Base-by-base conservation (phyloP, 2,113 vertebrate species). In the Bambusicola thoracicus region DNA sequence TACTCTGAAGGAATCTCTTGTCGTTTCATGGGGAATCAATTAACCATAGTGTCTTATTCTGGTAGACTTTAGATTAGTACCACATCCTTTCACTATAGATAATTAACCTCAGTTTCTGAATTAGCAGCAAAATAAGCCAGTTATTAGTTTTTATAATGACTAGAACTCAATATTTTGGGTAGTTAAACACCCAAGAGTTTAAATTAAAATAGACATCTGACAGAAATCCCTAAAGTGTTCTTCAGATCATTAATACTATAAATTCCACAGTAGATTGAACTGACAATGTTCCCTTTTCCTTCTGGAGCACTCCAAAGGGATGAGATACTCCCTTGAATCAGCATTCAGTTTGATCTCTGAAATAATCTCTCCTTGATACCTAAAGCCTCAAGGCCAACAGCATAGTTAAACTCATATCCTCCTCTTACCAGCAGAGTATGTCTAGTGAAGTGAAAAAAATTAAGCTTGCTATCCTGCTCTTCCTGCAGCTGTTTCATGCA, bases 131-230 rank as follows among this genome's bases (percentile, higher is more conserved):
- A 97, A 97, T 97, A 97, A 97, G 96, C 91, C 96, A 96, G 96
- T 98, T 98, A 98, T 98, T 98, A 98, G 97, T 98, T 98, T 97
- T 97, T 93, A 97, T 97, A 98, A 98, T 98, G 97, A 98, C 97
- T 94, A 97, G 97, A 97, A 98, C 97, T 98, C 97, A 97, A 97
- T 98, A 97, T 97, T 98, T 98, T 97, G 97, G 97, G 96, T 97
- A 97, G 97, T 98, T 97, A 98, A 98, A 96, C 95, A 97, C 96
- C 97, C 97, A 94, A 96, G 97, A 98, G 98, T 96, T 98, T 98
- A 98, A 98, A 98, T 98, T 98, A 98, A 98, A 98, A 98, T 97
- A 98, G 97, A 97, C 97, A 98, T 97, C 96, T 96, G 94, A 97
- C 96, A 96, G 95, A 97, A 97, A 97, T 97, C 97, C 97, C 98